Conservation (phyloP, 2,888 invertebrate genomes). For the Ornithoptera priamus region DNA sequence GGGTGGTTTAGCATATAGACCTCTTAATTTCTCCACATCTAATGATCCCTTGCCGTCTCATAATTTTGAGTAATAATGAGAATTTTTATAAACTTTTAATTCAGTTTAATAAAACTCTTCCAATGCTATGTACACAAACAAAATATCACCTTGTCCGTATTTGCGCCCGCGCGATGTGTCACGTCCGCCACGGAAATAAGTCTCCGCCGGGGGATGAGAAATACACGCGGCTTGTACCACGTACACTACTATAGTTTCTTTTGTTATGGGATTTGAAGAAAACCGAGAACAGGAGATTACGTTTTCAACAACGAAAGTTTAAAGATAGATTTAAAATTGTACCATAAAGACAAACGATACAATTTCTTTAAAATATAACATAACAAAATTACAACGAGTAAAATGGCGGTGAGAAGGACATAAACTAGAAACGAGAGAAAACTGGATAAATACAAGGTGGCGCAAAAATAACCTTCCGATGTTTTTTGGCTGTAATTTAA, state of each 20-base stretch:
- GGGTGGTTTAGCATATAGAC: too few relatives aligned
- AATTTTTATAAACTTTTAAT: not conserved
- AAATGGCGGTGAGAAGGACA: too few relatives aligned
- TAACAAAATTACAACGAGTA: too few relatives aligned
- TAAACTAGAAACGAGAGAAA: too few relatives aligned
- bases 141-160: conserved; percentile 20
- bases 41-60: too few relatives aligned
- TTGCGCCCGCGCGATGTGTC: conserved; percentile 22
- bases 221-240: conserved; percentile 17
- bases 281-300: not conserved
- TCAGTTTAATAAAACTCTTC: not conserved
- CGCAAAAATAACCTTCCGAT: too few relatives aligned
- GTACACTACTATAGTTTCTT: not conserved
- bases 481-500: too few relatives aligned
- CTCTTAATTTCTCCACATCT: too few relatives aligned
- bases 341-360: not conserved
- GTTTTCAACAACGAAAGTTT: not conserved
- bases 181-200: conserved; percentile 26
- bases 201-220: conserved; percentile 24
- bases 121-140: conserved; percentile 5
- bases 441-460: too few relatives aligned
- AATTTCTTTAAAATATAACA: not conserved
- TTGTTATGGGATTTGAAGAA: conserved; percentile 7
- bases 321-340: not conserved
- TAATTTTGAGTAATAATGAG: not conserved